Evolutionary conservation across 2,888 invertebrate genomes (phyloP).

Genomic region (Andrena chrysosceles): DNA sequence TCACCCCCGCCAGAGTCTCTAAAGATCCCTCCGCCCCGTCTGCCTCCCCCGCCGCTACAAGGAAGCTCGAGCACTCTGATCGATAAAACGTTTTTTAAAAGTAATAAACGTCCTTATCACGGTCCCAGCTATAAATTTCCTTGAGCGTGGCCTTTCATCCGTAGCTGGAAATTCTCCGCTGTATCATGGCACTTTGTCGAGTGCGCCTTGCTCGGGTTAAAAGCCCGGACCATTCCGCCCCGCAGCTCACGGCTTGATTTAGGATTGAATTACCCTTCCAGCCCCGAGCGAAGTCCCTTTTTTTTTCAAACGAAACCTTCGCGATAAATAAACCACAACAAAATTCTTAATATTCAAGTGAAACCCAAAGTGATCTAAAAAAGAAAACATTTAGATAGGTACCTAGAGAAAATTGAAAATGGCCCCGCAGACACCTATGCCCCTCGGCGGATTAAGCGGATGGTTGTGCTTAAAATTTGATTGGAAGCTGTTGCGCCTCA

Average conservation of each 20-base stretch:
- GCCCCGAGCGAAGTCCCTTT: background rate
- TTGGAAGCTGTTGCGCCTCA: background rate
- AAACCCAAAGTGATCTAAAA: background rate
- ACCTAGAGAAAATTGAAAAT: background rate
- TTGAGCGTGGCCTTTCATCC: constrained; percentile 4
- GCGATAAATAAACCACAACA: no score
- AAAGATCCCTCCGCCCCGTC: background rate
- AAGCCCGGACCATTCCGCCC: constrained; percentile 19
- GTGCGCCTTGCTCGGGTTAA: constrained; percentile 14
- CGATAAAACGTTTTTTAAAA: constrained; percentile 35
- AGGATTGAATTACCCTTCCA: background rate
- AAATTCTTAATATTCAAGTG: no score
- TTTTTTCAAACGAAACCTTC: background rate
- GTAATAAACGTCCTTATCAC: constrained; percentile 22
- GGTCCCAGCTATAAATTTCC: constrained; percentile 22
- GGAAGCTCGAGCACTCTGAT: constrained; percentile 1
- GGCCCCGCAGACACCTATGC: no score
- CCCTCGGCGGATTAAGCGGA: background rate
- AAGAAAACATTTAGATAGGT: background rate
- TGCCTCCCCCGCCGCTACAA: background rate
- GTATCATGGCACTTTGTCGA: constrained; percentile 4
- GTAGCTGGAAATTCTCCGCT: constrained; percentile 13
- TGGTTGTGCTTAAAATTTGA: background rate
- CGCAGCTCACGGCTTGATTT: background rate
- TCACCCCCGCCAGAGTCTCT: background rate